These are phyloP conservation scores for Isurus oxyrinchus DNA, from an alignment of 2,113 vertebrate species.

Conservation along the genomic window DNA sequence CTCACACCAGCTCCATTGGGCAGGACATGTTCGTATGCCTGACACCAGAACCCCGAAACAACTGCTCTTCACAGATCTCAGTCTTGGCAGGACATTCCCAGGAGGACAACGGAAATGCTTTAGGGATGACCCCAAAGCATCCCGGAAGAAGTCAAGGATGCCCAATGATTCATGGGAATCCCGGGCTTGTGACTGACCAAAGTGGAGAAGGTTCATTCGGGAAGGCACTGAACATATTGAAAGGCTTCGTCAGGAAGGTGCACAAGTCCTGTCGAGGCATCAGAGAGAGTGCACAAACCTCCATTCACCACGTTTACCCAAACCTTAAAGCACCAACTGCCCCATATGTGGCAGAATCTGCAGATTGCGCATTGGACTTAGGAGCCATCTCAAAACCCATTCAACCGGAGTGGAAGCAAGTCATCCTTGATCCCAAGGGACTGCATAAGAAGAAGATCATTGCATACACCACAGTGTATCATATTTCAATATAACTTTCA, in stretches of 20 bases:
- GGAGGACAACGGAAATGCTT: neutral
- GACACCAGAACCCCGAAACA: too few species aligned
- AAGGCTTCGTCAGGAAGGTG: too few species aligned
- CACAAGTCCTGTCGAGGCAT: neutral
- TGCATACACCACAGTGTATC: neutral
- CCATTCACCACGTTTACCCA: neutral
- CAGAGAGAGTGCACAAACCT: neutral
- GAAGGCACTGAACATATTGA: too few species aligned
- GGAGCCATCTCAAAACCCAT: too few species aligned
- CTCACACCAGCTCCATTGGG: neutral
- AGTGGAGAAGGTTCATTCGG: neutral
- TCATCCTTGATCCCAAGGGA: neutral
- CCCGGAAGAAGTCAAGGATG: too few species aligned
- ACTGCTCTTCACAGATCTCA: neutral
- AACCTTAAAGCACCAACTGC: neutral
- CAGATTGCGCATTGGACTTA: neutral
- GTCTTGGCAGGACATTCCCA: neutral
- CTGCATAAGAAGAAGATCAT: neutral
- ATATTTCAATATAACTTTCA: neutral
- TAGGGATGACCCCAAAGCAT: neutral
- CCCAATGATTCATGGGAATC: too few species aligned
- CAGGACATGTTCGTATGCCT: too few species aligned
- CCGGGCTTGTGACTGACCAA: neutral
- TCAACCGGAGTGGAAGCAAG: neutral
- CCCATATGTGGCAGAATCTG: neutral